Conservation (phyloP, 2,888 invertebrate genomes). For the Sarcophaga variegata region DNA sequence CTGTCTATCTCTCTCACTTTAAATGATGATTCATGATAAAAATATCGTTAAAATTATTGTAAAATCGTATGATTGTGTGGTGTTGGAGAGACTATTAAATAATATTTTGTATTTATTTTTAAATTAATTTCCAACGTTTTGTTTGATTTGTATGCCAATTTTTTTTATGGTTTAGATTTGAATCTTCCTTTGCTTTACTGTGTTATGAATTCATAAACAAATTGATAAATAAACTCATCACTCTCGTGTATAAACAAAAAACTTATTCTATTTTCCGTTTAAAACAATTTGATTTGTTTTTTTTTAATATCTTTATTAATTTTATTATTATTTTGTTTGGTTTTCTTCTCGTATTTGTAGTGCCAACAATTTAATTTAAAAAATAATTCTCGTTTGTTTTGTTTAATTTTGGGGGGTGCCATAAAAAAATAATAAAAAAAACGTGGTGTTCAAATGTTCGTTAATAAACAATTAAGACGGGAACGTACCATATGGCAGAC, state of each 20-base stretch:
- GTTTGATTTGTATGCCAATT: constrained; percentile 14
- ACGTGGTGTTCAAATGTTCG: constrained; percentile 4
- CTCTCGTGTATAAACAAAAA: constrained; percentile 12
- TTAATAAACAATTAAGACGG: not conserved
- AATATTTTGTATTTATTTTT: constrained; percentile 7
- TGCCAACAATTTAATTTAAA: constrained; percentile 34
- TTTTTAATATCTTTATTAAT: not conserved
- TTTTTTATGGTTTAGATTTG: constrained; percentile 10
- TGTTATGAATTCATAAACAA: constrained; percentile 49
- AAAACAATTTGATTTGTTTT: too few species aligned
- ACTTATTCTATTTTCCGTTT: too few species aligned
- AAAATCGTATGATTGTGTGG: not conserved
- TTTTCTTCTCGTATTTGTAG: constrained; percentile 10
- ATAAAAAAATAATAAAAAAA: not conserved
- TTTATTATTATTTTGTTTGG: constrained; percentile 17
- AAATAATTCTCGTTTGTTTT: constrained; percentile 8
- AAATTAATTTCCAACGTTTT: not conserved
- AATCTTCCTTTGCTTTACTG: not conserved
- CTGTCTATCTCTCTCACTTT: too few species aligned
- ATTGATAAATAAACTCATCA: constrained; percentile 41
- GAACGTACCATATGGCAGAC: too few species aligned
- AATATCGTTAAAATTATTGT: too few species aligned
- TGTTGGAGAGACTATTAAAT: not conserved
- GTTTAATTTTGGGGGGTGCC: constrained; percentile 10
- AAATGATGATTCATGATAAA: not conserved